These are phyloP conservation scores for Verasper variegatus DNA, from an alignment of 2,113 vertebrate species.

Conservation along the genomic window DNA sequence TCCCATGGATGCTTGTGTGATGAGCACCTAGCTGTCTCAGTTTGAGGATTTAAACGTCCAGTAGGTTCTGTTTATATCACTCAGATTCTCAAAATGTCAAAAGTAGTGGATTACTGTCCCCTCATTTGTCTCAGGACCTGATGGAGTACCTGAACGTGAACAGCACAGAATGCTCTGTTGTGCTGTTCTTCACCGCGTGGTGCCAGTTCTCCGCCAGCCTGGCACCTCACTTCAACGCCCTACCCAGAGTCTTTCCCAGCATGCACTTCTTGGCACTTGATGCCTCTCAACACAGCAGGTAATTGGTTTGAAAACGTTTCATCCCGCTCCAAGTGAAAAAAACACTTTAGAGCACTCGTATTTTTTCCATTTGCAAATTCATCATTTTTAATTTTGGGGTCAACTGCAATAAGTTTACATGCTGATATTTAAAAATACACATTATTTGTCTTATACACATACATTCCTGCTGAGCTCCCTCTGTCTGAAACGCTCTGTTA, in stretches of 20 bases:
- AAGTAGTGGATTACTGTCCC: background rate
- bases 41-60: no score
- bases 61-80: background rate
- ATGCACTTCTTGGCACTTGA: conserved; percentile 95
- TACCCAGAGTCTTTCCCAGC: conserved; percentile 92
- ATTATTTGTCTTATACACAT: no score
- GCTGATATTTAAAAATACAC: no score
- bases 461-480: no score
- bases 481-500: no score
- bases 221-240: conserved; percentile 95
- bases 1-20: no score
- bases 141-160: conserved; percentile 96
- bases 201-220: conserved; percentile 95
- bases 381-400: background rate
- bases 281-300: conserved; percentile 99
- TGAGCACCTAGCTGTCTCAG: no score
- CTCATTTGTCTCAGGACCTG: conserved; percentile 84
- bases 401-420: no score
- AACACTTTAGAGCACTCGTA: no score
- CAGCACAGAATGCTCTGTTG: conserved; percentile 91
- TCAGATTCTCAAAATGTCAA: background rate
- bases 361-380: no score
- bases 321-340: background rate
- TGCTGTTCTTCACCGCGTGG: conserved; percentile 95
- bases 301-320: conserved; percentile 6